Conservation (phyloP, 2,797 vertebrate genomes). For the Tiaroga cobitis region DNA sequence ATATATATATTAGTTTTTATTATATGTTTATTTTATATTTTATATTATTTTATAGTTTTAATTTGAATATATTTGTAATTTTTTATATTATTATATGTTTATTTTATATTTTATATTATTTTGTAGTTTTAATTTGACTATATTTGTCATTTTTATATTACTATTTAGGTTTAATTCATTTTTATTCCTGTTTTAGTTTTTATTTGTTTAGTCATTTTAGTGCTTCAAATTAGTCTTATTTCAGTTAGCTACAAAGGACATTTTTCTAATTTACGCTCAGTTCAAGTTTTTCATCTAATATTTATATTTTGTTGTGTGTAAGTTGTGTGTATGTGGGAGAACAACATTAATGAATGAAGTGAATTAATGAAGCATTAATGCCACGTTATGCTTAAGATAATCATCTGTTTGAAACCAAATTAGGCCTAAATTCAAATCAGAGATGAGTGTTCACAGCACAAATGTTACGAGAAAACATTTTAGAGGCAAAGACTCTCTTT, state of each 20-base stretch:
- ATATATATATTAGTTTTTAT: not conserved
- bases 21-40: too few species aligned
- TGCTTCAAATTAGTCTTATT: not conserved
- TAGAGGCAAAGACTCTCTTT: conserved; percentile 64
- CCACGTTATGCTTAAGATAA: not conserved
- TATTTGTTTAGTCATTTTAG: not conserved
- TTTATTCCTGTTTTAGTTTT: not conserved
- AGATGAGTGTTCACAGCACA: conserved; percentile 41
- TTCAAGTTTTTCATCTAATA: not conserved
- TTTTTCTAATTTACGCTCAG: not conserved
- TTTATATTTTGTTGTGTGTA: not conserved
- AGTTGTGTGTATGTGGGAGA: not conserved
- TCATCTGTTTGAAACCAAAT: not conserved
- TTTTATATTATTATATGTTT: too few species aligned
- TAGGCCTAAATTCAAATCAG: not conserved
- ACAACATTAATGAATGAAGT: not conserved
- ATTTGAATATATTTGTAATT: too few species aligned
- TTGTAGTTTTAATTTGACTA: too few species aligned
- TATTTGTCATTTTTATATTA: not conserved
- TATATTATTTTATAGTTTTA: too few species aligned
- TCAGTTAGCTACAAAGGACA: not conserved
- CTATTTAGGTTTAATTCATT: not conserved
- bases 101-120: too few species aligned
- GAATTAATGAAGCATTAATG: not conserved
- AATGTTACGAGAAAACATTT: conserved; percentile 44